Base-by-base conservation (phyloP, 2,888 invertebrate genomes). In the Watsonalla binaria region DNA sequence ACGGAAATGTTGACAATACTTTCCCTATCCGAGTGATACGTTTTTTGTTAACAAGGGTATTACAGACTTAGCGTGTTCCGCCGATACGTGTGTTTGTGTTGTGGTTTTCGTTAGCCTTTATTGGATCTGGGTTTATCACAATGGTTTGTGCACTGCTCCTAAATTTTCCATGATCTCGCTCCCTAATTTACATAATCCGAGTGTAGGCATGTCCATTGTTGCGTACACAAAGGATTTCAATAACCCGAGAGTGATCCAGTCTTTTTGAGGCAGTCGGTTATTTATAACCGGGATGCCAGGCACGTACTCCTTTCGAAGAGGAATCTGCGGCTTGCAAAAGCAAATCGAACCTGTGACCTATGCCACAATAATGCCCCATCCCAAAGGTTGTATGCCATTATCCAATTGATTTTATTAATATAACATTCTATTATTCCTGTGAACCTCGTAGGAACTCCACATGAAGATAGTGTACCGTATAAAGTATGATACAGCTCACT, bases 31-130 rank as follows among this genome's bases (percentile, higher is more conserved):
- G 54, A 50, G 58, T 45, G 63, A 61, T 62, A 69, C 55, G 66
- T 69, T 74, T 75, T 74, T 75, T 76, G 74, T 71, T 74, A 76
- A 73, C 73, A 69, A 68, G 66, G 73, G 72, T 75, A 70, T 70
- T 73, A 70, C 65, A 55, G 70, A 64, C 58, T 67, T 70, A 72
- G 68, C 68, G 61, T 72, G 66, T 70, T 65, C 60, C 54, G 60
- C 58, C 59, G 65, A 63, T 65, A 68, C 62, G 61, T 61, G 63
- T 58, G 66, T 64, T 68, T 70, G 67, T 67, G 62, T 61, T 61
- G 60, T 61, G 64, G 72, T 70, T 68, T 71, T 73, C 74, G 72
- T 73, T 66, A 74, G 72, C 68, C 57, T 64, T 70, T 70, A 65
- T 62, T 60, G 68, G 61, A 54, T 47, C 57, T 56, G 57, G 57